Conservation (phyloP, 2,888 invertebrate genomes). For the Nephrocerus scutellatus region DNA sequence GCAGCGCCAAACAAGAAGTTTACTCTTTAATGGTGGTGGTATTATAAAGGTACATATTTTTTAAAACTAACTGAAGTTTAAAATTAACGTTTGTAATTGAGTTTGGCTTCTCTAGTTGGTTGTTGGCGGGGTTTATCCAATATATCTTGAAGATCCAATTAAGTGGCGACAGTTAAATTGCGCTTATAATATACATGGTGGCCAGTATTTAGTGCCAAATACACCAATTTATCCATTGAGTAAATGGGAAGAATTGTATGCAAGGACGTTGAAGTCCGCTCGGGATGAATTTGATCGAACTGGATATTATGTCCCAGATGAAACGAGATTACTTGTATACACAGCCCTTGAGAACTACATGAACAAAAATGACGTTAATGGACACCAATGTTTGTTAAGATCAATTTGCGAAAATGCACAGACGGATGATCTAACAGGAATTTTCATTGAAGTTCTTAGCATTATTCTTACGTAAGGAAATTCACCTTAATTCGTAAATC, state of each 20-base stretch:
- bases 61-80: neutral
- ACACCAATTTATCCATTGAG: conserved; percentile 38
- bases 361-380: conserved; percentile 27
- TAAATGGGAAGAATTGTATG: conserved; percentile 37
- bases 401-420: conserved; percentile 43
- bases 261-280: conserved; percentile 26
- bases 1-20: conserved; percentile 25
- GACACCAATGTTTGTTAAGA: conserved; percentile 35
- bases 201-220: conserved; percentile 34
- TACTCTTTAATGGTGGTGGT: conserved; percentile 28
- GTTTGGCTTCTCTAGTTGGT: conserved; percentile 19
- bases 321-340: conserved; percentile 37
- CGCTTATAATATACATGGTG: conserved; percentile 33
- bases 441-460: conserved; percentile 35
- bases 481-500: neutral
- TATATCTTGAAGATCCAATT: conserved; percentile 33
- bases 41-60: conserved; percentile 24
- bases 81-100: neutral
- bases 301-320: conserved; percentile 28
- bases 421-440: conserved; percentile 33
- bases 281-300: conserved; percentile 21
- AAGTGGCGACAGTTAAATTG: conserved; percentile 35
- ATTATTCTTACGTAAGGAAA: conserved; percentile 35
- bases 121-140: conserved; percentile 31
- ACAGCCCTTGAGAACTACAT: conserved; percentile 35